Evolutionary conservation across 2,797 vertebrate species (phyloP).

Genomic region (Gorsachius magnificus): DNA sequence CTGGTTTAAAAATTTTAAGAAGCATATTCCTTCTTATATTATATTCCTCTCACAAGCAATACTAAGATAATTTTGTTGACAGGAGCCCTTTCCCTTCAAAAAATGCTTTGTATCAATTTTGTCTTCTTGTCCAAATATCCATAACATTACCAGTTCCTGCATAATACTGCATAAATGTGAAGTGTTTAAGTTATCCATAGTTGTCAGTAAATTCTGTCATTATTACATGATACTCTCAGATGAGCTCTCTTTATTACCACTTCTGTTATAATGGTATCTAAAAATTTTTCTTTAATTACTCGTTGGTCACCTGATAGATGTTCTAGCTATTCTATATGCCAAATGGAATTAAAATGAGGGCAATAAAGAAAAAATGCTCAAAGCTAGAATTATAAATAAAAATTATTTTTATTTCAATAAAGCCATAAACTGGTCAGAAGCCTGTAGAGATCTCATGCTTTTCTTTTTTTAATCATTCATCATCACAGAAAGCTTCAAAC

Average conservation of each 20-base stretch:
- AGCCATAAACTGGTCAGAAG: background rate
- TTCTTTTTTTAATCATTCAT: background rate
- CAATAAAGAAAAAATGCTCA: background rate
- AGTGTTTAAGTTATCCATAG: background rate
- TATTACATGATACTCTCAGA: background rate
- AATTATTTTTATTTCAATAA: background rate
- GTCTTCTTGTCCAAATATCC: background rate
- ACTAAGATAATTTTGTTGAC: background rate
- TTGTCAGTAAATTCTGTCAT: background rate
- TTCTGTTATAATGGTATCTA: background rate
- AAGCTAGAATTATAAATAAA: background rate
- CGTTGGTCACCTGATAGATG: background rate
- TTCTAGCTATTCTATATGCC: background rate
- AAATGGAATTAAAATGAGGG: background rate
- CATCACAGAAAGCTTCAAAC: background rate
- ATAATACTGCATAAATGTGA: background rate
- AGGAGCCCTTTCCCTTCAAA: background rate
- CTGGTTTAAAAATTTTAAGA: background rate
- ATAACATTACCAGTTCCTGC: background rate
- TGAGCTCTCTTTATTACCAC: background rate
- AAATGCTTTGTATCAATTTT: background rate
- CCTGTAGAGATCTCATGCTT: background rate
- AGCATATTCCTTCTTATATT: background rate
- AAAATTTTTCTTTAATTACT: background rate
- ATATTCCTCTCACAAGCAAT: background rate